Evolutionary conservation across 1,140 invertebrate genomes (phyloP), one percentile per base, ranked within the genome.

Genomic region (Aphis gossypii): DNA sequence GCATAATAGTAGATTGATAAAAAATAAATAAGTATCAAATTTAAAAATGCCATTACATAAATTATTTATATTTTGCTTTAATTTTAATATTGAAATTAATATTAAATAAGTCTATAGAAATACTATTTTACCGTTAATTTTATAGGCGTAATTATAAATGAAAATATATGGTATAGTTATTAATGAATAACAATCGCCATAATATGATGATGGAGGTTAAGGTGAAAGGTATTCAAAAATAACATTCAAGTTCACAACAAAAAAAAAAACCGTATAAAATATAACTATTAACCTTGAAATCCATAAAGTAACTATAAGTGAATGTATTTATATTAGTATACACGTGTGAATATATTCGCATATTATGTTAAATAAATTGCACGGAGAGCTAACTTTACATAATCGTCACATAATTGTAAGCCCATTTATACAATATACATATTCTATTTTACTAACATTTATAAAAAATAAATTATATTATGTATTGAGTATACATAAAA

Each of bases 201-300:
- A 20, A 20, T 21, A 35, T 7, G 0, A 4, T 20, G 30, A 82
- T 18, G 76, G 84, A 48, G 30, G 76, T 83, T 83, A 48, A 83
- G 91, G 76, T 83, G 91, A 92, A 92, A 84, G 46, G 41, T 23
- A 56, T 89, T 56, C 35, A 60, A 76, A 35, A n/a, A 48, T n/a
- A 76, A n/a, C n/a, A 35, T 76, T 76, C 90, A 46, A 91, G 90
- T 76, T 60, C 56, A 76, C 35, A 14, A 56, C 38, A 38, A 41
- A 41, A 41, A 84, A 92, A 82, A n/a, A 76, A 82, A n/a, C 60
- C 56, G 11, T 46, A 87, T 54, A 89, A 35, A 51, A 54, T 89
- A 89, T 41, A 89, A 76, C 30, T 76, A 76, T 76, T n/a, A n/a
- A 56, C 88, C 88, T 89, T 56, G 88, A 89, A 89, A 89, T 23